Base-by-base conservation (phyloP, 2,888 invertebrate genomes). In the Leucophora obtusa region DNA sequence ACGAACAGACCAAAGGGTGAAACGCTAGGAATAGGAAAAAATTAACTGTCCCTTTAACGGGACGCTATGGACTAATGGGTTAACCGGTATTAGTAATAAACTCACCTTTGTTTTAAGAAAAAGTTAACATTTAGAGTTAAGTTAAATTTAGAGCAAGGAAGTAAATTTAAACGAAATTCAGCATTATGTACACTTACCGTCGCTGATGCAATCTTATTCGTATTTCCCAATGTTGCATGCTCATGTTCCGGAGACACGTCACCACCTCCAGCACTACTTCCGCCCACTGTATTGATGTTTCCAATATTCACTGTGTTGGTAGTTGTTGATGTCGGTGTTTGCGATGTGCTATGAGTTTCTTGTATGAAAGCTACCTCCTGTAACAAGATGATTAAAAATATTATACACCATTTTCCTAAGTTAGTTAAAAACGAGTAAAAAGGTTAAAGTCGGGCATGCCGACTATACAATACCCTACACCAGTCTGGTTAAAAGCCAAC, bases 161-260 rank as follows among this genome's bases (percentile, higher is more conserved):
- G n/a, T n/a, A n/a, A n/a, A n/a, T n/a, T n/a, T 24, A 24, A 24
- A 24, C 5, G 5, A 24, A 24, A 24, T 2, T 24, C 5, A 6
- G 4, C 28, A 1, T 28, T 28, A 6, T 28, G 28, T 28, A 7
- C 28, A 28, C 28, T 28, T 93, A 96, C 98, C 91, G 98, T 98
- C 90, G 97, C 97, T 89, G 96, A 89, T 95, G 96, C 88, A 95
- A 96, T 90, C 95, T 92, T 89, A 94, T 96, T 87, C 82, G 89
- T 86, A 82, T 86, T 87, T 74, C 87, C 89, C 81, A 89, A 84
- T 53, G 83, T 83, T 50, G 84, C 86, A 77, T 87, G 89, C 75
- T 87, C 87, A 72, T 87, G 86, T 56, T 89, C 89, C 53, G 88
- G 87, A 38, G 88, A 89, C 82, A 86, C 85, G 79, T 87, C 87